Evolutionary conservation across 2,797 vertebrate species (phyloP).

Genomic region (Tolypeutes matacus): DNA sequence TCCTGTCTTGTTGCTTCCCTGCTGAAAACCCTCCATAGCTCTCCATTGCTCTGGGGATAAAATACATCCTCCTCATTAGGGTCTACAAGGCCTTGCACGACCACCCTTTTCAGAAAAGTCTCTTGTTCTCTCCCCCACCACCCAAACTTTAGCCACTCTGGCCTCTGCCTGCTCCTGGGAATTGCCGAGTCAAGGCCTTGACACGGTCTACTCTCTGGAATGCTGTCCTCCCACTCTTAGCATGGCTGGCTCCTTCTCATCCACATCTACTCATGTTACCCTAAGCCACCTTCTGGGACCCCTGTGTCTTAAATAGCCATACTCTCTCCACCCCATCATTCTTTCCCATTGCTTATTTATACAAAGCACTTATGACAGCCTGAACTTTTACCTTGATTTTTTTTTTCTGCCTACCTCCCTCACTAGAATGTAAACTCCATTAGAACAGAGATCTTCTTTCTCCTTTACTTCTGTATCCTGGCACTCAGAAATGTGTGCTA

Average conservation of each 20-base stretch:
- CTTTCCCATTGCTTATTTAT: neutral
- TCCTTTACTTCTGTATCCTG: neutral
- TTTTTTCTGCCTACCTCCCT: neutral
- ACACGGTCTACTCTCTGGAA: neutral
- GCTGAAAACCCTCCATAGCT: neutral
- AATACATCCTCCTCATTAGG: neutral
- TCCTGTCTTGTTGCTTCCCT: neutral
- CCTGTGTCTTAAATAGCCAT: neutral
- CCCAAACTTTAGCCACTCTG: neutral
- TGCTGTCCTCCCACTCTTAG: fast-evolving
- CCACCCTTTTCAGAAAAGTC: neutral
- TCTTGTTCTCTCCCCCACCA: neutral
- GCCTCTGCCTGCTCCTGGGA: neutral
- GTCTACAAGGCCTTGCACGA: neutral
- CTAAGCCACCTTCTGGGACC: neutral
- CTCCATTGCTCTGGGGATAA: neutral
- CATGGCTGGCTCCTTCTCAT: neutral
- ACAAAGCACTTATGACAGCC: neutral
- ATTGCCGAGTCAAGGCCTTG: fast-evolving
- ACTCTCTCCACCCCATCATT: too few species aligned
- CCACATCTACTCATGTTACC: neutral
- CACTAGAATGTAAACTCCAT: neutral
- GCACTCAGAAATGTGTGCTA: neutral
- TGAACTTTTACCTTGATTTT: neutral
- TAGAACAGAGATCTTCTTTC: neutral